Base-by-base conservation (phyloP, 2,113 vertebrate genomes). In the Onychorhynchus coronatus region DNA sequence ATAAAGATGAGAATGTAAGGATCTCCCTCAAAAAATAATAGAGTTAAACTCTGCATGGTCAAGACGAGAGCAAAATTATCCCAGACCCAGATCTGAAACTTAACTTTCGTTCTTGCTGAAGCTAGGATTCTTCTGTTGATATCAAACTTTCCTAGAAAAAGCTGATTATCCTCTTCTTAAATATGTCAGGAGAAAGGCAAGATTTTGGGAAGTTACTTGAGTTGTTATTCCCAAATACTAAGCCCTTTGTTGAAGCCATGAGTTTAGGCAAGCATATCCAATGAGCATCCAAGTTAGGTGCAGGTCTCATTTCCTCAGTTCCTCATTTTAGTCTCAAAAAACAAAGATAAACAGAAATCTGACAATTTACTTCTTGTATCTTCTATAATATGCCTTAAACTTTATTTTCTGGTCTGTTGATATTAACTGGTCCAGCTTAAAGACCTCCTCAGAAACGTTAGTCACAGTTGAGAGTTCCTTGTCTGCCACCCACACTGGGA, bases 31-130 rank as follows among this genome's bases (percentile, higher is more conserved):
- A 49, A 49, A 63, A 89, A 33, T 41, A 6, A 8, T 25, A 3
- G 3, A 61, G 12, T 23, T 25, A 5, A 14, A 12, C 2, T 47
- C 1, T 52, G 8, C 3, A 13, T 47, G 4, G 5, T 22, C 27
- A 83, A 79, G 20, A n/a, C 9, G 7, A 52, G 14, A 27, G 8
- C 3, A 61, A 87, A 83, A 53, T 49, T 62, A 12, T 27, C 11
- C 5, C 12, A 59, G 20, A 37, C 3, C 2, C 2, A 55, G 6
- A 4, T 27, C 13, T 56, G 24, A 53, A 16, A 65, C 31, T 42
- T 15, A 37, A 11, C 61, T 85, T 88, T 89, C 5, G 2, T 35
- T 6, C 44, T 0, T 42, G 18, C 14, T 80, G 39, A 80, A 80
- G 6, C 5, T 39, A 19, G 4, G 3, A 53, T 59, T 92, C 6